Conservation (phyloP, 1,140 invertebrate species). For the Tetraneura akinire region DNA sequence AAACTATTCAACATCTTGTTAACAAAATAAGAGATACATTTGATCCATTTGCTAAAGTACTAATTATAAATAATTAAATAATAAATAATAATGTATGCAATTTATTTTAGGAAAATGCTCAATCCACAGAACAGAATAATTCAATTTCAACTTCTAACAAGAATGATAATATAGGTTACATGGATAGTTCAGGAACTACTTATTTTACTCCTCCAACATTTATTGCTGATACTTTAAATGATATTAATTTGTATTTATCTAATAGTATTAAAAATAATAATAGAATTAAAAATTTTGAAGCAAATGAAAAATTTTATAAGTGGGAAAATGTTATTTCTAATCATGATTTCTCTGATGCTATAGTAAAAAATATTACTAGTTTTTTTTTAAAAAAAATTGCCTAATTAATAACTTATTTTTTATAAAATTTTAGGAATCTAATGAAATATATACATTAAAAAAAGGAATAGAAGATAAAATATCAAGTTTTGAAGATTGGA, state of each 20-base stretch:
- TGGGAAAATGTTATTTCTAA: background rate
- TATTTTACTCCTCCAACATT: constrained; percentile 19
- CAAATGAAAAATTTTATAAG: background rate
- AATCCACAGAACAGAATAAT: background rate
- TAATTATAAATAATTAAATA: background rate
- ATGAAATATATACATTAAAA: background rate
- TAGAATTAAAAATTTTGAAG: background rate
- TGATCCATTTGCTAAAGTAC: constrained; percentile 29
- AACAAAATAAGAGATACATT: constrained; percentile 37
- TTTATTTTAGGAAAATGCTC: constrained; percentile 11
- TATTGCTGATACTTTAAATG: constrained; percentile 5
- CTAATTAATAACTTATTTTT: background rate
- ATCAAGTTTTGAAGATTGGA: background rate
- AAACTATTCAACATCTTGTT: constrained; percentile 45
- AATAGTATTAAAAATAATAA: background rate
- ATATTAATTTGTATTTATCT: background rate
- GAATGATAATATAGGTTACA: constrained; percentile 18
- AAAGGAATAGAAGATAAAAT: background rate
- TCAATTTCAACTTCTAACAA: background rate
- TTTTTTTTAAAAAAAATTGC: background rate
- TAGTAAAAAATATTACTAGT: background rate
- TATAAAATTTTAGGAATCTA: constrained; percentile 10
- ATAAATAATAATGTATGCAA: background rate
- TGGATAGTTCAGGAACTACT: constrained; percentile 46
- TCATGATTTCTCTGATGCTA: background rate